Evolutionary conservation across 30 jellyfish, hydroid and myxozoan species (phyloP), one percentile per base, ranked within the genome.

Genomic region (Catostylus mosaicus): DNA sequence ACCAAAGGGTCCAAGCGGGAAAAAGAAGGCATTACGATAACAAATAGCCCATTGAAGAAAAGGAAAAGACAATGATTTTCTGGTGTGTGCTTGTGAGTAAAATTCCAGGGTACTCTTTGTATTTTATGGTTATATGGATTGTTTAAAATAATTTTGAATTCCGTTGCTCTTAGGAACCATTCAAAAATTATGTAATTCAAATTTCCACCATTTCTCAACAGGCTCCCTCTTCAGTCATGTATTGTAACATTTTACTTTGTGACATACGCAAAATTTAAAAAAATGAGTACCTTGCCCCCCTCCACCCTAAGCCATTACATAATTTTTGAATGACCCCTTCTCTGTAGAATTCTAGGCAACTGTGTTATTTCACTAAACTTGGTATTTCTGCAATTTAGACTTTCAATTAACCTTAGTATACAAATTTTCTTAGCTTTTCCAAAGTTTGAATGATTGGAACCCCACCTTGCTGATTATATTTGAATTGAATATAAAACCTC

Each of bases 31-130:
- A 61, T 61, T 61, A 61, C 45, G 37, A 36, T 61, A 23, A 61
- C 74, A 4, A 61, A 36, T 40, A 61, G 74, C 74, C 74, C 74
- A 16, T 61, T 20, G 19, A 61, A 61, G 26, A 54, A 54, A 19
- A 46, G n/a, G 26, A 18, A 16, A 54, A 54, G 26, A 54, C 67
- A 54, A 54, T 32, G 26, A 54, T 54, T 54, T 54, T 54, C n/a
- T 19, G n/a, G 67, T 54, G 67, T 19, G 67, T 32, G 26, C 26
- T 19, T 19, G n/a, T 54, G n/a, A 19, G n/a, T n/a, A n/a, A n/a
- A n/a, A n/a, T n/a, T n/a, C n/a, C n/a, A n/a, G n/a, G n/a, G n/a
- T n/a, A n/a, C n/a, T n/a, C n/a, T n/a, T n/a, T 61, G 74, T 20
- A 23, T 61, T 36, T 23, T 61, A 30, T 23, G 12, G 33, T 0